Conservation (phyloP, 30 jellyfish, hydroid and myxozoan species). For the Pseudorhiza aurosa region DNA sequence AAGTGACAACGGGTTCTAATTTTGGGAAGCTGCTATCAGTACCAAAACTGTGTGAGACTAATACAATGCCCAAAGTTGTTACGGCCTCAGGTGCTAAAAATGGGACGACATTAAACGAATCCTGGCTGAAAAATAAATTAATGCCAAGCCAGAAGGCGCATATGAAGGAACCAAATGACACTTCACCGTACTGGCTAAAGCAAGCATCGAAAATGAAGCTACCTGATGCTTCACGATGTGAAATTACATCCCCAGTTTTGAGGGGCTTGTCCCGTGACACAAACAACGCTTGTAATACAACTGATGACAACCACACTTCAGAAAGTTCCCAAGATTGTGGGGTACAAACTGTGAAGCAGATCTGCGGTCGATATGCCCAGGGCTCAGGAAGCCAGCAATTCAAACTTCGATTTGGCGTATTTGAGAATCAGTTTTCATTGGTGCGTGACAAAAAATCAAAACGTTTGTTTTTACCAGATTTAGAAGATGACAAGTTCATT, state of each 20-base stretch:
- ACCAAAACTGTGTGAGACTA: no score
- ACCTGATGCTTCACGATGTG: background rate
- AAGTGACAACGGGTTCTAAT: no score
- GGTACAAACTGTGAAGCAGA: background rate
- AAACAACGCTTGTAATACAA: no score
- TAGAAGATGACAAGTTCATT: conserved; percentile 15
- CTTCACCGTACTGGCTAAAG: conserved; percentile 54
- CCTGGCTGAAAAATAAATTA: no score
- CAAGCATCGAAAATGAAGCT: conserved; percentile 21
- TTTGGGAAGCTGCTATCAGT: no score
- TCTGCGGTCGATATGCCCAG: background rate
- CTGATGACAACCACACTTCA: no score
- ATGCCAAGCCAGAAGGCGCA: no score
- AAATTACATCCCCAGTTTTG: background rate
- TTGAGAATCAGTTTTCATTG: conserved; percentile 37
- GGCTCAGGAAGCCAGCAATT: background rate
- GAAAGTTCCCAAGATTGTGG: no score
- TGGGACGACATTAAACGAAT: no score
- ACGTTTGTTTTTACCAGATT: conserved; percentile 27
- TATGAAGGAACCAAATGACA: background rate
- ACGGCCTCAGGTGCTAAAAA: no score
- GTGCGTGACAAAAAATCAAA: background rate
- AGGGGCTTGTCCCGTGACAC: background rate
- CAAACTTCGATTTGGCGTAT: conserved; percentile 20
- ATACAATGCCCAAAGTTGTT: no score